Conservation (phyloP, 2,113 vertebrate genomes). For the Elephantulus edwardii region DNA sequence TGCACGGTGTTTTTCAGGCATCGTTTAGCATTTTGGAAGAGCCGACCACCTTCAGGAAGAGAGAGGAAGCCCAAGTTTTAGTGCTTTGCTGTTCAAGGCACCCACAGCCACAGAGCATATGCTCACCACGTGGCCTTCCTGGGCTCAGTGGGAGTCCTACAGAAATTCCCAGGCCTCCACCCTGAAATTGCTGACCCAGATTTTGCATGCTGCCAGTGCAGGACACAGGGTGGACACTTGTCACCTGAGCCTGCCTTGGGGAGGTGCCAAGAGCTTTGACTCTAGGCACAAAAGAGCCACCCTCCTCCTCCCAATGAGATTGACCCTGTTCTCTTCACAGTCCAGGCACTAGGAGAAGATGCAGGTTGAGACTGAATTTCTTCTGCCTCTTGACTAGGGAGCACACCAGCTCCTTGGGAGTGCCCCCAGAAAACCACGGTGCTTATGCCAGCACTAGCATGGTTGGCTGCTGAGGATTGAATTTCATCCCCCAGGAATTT, state of each 20-base stretch:
- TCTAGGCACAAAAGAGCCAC: neutral
- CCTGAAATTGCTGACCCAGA: neutral
- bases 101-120: constrained; percentile 20
- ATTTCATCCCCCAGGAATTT: neutral
- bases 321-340: neutral
- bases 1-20: neutral
- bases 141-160: neutral
- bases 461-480: neutral
- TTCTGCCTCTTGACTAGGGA: constrained; percentile 30
- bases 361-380: constrained; percentile 3
- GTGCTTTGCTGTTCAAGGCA: constrained; percentile 44
- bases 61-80: constrained; percentile 66
- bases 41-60: constrained; percentile 63
- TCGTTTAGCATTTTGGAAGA: constrained; percentile 66
- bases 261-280: neutral
- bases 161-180: fast-evolving
- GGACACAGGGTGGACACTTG: constrained; percentile 45
- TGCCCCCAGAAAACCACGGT: neutral
- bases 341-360: constrained; percentile 3
- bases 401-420: constrained; percentile 39
- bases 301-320: no score
- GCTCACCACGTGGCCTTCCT: constrained; percentile 55
- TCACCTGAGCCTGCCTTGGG: neutral
- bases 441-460: neutral
- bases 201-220: neutral